Base-by-base conservation (phyloP, 2,797 vertebrate species). In the Melanogrammus aeglefinus region DNA sequence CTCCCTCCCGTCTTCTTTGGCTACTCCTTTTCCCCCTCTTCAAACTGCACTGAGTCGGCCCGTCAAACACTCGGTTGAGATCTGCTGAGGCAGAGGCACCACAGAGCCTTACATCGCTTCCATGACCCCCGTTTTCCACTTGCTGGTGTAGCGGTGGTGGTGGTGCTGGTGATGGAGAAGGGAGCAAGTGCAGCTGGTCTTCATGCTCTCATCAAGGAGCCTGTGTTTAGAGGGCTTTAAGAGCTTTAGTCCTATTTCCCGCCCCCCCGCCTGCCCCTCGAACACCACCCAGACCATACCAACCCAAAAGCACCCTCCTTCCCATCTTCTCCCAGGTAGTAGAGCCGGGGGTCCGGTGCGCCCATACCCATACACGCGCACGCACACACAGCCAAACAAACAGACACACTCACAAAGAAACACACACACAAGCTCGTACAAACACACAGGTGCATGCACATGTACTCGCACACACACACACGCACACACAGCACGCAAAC, bases 101-200 rank as follows among this genome's bases (percentile, higher is more conserved):
- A 87, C 89, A 87, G 86, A 77, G 73, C 90, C 92, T 93, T 90
- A 91, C 89, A 92, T 88, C 88, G 84, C 89, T 92, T 90, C 92
- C 90, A 91, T 92, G 88, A 92, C 91, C 86, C 88, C 82, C 83
- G 89, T 91, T 93, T 92, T 93, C 91, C 92, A 92, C 90, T 93
- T 90, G 89, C 88, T 92, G 88, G 16, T 72, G 71, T 31, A 69
- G 66, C 2, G 6, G 27, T 57, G 51, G 90, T 89, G 88, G 91
- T 90, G 86, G 31, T 90, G 89, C 86, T 92, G 88, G 91, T 90
- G 90, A 24, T 85, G 86, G 86, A 83, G 81, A 89, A 90, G 88
- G 88, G 89, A 89, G 89, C 88, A 88, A 89, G 86, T 69, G 74
- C 90, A 92, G 91, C 89, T 92, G 89, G 77, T 91, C 88, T 86